Percentiles rank a stretch among this genome's conserved stretches.
These are phyloP conservation scores for Puffinus mauretanicus DNA, from an alignment of 2,113 vertebrate species.

Conservation along the genomic window DNA sequence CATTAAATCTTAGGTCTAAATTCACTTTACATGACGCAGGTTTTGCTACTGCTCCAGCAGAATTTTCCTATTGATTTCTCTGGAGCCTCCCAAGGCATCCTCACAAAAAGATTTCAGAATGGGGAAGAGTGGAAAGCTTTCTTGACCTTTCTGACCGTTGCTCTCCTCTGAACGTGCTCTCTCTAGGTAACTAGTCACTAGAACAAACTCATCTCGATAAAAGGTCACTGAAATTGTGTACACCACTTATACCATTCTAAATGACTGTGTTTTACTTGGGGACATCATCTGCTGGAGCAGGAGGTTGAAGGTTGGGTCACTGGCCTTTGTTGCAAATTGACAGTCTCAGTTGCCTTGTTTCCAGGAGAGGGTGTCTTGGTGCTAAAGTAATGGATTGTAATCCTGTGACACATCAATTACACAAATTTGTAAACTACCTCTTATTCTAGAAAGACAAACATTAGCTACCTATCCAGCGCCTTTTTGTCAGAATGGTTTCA, in stretches of 20 bases:
- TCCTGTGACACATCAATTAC: background rate
- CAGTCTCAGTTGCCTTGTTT: background rate
- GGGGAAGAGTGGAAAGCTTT: background rate
- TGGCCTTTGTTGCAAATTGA: background rate
- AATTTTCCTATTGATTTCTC: slow-evolving; percentile 39
- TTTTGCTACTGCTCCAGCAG: background rate
- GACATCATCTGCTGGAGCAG: background rate
- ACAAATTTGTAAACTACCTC: background rate
- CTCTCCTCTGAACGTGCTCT: background rate
- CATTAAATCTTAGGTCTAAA: slow-evolving; percentile 7
- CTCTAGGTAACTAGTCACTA: slow-evolving; percentile 19
- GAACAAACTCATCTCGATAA: background rate
- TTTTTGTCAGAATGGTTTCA: slow-evolving; percentile 1
- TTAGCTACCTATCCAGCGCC: background rate
- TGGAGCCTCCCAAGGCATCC: background rate
- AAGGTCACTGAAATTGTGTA: slow-evolving; percentile 6
- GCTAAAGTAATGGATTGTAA: background rate
- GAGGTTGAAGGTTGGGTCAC: background rate
- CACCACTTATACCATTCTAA: background rate
- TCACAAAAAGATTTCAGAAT: background rate
- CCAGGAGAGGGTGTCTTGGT: background rate
- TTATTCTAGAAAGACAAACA: background rate
- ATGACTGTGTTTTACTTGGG: background rate
- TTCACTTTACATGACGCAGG: background rate
- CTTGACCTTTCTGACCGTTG: slow-evolving; percentile 22